A percentile compares a stretch with the other conserved stretches of the same genome.
Conservation (phyloP, 2,113 vertebrate species). For the Tachuris rubrigastra region DNA sequence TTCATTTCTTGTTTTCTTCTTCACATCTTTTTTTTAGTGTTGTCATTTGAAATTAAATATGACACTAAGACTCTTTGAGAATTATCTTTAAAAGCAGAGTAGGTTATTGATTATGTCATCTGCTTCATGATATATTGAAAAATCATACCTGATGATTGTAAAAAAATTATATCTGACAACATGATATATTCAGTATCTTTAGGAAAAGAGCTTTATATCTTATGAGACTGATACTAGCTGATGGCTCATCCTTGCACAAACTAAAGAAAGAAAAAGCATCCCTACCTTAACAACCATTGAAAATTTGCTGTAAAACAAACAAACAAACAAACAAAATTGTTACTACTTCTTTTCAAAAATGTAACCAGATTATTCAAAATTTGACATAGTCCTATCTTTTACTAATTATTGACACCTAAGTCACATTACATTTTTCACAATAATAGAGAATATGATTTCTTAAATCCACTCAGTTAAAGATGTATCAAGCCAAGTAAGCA, state of each 20-base stretch:
- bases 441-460: neutral
- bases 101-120: neutral
- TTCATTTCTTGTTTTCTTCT: neutral
- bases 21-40: neutral
- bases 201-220: neutral
- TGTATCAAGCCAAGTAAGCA: neutral
- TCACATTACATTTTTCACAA: neutral
- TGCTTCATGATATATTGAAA: neutral
- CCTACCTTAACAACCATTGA: neutral
- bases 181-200: neutral
- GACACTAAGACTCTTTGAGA: neutral
- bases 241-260: neutral
- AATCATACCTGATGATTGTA: neutral
- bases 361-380: neutral
- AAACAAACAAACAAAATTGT: neutral
- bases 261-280: neutral
- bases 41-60: neutral
- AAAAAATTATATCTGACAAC: neutral
- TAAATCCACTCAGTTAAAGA: neutral
- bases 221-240: neutral
- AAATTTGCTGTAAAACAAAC: neutral
- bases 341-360: neutral
- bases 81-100: neutral
- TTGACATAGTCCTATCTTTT: neutral
- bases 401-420: neutral